Evolutionary conservation across 1,140 invertebrate genomes (phyloP), one percentile per base, ranked within the genome.

Genomic region (Megathymus violae): DNA sequence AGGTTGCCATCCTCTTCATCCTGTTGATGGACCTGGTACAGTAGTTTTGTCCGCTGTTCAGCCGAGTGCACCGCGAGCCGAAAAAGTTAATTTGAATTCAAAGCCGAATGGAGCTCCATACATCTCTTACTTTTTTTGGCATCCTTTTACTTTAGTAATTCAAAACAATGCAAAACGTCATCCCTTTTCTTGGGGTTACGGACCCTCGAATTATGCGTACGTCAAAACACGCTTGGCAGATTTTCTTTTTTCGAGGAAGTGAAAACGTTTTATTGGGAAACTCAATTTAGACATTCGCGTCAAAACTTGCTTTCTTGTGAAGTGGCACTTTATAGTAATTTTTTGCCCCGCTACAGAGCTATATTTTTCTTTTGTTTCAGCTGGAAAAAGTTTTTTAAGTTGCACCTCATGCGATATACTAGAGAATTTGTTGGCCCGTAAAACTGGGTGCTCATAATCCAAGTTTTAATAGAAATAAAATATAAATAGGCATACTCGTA

Each of bases 251-350:
- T 62, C 43, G 40, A 62, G 54, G 74, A 71, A 70, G 62, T 71
- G 71, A 62, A 80, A 80, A 77, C 65, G 72, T 67, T 73, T 68
- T 72, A 74, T 56, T 67, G 71, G 54, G 67, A 73, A 72, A 77
- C 77, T 80, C 71, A 75, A 82, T 82, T 82, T 73, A 65, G 66
- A 46, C 50, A 54, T 61, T 62, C 52, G 44, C 54, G 54, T 59
- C 54, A 44, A 67, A 64, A 62, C 51, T 67, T 67, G 52, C 59
- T 67, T 67, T 25, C 54, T 47, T 47, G 43, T 46, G 27, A 59
- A 59, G 56, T 47, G 56, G 11, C 31, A 59, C 56, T 59, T 59
- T 31, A 59, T 59, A 43, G 47, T 59, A 59, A 16, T 59, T 58
- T 59, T 58, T 59, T 47, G 17, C 11, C 19, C 11, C 25, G 31